Base-by-base conservation (phyloP, 1,140 invertebrate species). In the Sitodiplosis mosellana region DNA sequence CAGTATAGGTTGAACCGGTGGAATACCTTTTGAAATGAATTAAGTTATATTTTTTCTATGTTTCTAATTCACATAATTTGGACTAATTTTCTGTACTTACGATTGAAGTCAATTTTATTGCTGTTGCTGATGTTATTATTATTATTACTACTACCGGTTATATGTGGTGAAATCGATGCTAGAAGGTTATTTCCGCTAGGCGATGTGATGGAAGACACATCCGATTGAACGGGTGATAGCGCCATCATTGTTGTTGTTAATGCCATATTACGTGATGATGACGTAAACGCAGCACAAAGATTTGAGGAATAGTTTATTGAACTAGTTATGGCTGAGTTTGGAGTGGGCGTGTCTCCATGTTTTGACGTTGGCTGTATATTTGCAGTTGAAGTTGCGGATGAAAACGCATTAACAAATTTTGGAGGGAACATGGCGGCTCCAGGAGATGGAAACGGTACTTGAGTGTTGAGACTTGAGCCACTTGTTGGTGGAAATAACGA, bases 211-310 rank as follows among this genome's bases (percentile, higher is more conserved):
- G 27, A 27, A 5, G 27, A 27, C 10, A 10, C 27, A 27, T 27
- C 27, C 10, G 27, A 63, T 20, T 61, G 56, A 19, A 64, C 59
- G 5, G 33, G 44, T 11, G 51, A 27, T 38, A 48, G 48, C n/a
- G 66, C 73, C 17, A 83, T 79, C 73, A 85, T 83, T 1, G 80
- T 76, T 6, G 80, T 77, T 2, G 80, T 83, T 2, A 84, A 59
- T 0, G 78, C 80, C 70, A 83, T 80, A 55, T 84, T 83, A 57
- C 81, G 77, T 38, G 79, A 75, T 2, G 79, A 83, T 14, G 80
- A 76, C 5, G 81, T 83, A 56, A 86, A 86, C 8, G 79, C 73
- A 3, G 83, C 81, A 3, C 78, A 80, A 1, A 78, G 64, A 14
- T 75, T 37, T 20, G 34, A 37, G 11, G 33, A 33, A 37, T 36